phyloP scores from a whole-genome alignment of 2,888 invertebrate genomes.

The Pyrrhia umbra region DNA sequence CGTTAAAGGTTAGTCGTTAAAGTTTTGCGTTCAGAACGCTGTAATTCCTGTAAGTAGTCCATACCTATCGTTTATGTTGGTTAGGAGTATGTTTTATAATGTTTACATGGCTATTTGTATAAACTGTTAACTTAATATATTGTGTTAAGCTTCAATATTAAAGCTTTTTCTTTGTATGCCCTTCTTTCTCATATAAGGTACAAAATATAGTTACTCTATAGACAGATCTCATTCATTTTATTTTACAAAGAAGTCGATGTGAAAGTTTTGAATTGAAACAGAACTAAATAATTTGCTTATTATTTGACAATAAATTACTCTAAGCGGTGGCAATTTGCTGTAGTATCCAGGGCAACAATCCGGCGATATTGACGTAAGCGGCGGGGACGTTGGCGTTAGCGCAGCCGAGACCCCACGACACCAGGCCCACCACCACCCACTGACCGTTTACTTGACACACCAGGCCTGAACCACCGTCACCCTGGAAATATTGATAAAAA shows the following conservation, averaged over 20 bases:
- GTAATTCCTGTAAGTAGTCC: conserved; percentile 73
- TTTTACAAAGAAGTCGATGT: conserved; percentile 31
- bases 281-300: conserved; percentile 18
- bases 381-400: conserved; percentile 93
- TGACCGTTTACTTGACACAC: conserved; percentile 91
- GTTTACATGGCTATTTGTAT: conserved; percentile 88
- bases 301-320: background rate
- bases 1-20: conserved; percentile 81
- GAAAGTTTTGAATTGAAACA: conserved; percentile 9
- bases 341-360: conserved; percentile 92
- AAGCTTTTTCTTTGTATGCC: conserved; percentile 37
- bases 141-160: conserved; percentile 81
- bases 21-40: conserved; percentile 88
- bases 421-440: conserved; percentile 92
- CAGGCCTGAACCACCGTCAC: conserved; percentile 94
- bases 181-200: background rate
- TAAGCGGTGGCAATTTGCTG: conserved; percentile 81
- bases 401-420: conserved; percentile 94
- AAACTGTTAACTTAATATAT: conserved; percentile 88
- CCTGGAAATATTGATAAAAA: conserved; percentile 81
- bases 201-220: background rate
- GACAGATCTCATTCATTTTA: conserved; percentile 8
- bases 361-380: conserved; percentile 94
- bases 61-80: conserved; percentile 80
- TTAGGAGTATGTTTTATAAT: conserved; percentile 87